Evolutionary conservation across 2,113 vertebrate genomes (phyloP).

Genomic region (Egretta garzetta): DNA sequence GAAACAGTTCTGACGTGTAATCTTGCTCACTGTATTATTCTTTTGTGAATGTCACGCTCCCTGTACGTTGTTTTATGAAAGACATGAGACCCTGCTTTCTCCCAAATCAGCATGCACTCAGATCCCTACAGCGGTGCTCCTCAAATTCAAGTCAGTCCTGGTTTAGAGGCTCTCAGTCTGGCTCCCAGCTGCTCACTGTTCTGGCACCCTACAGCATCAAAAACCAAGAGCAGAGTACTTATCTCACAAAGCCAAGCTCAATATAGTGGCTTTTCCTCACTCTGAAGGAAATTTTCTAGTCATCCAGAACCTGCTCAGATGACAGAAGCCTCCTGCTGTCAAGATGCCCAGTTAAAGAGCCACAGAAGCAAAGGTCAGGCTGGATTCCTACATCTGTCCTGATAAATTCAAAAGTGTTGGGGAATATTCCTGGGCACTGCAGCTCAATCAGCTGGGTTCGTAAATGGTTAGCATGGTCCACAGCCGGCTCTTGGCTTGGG

Average conservation of each 20-base stretch:
- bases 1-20: neutral
- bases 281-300: neutral
- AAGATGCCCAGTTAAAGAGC: neutral
- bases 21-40: neutral
- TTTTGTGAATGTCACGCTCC: neutral
- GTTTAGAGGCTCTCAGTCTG: neutral
- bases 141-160: neutral
- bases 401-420: neutral
- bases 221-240: neutral
- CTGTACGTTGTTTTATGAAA: neutral
- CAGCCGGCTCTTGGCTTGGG: neutral
- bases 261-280: neutral
- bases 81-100: neutral
- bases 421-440: neutral
- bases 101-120: accelerated
- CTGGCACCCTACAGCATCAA: neutral
- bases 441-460: neutral
- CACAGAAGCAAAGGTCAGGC: neutral
- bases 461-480: neutral
- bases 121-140: neutral
- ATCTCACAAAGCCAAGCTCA: neutral
- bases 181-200: neutral
- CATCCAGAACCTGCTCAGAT: neutral
- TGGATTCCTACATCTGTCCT: neutral
- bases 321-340: neutral